Conservation (phyloP, 2,888 invertebrate species). For the Antitype chi region DNA sequence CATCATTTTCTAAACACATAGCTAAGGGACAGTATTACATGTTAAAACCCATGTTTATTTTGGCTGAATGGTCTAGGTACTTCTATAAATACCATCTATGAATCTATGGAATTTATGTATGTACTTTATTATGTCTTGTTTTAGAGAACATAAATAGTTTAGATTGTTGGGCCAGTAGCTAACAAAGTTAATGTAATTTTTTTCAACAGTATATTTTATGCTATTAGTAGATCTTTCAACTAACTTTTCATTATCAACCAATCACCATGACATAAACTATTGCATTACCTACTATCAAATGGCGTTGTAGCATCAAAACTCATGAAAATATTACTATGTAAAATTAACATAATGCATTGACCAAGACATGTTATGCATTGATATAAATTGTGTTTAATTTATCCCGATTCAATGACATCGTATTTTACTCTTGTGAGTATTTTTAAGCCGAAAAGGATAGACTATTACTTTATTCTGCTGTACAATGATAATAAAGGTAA, state of each 20-base stretch:
- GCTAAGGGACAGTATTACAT: background rate
- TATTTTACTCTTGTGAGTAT: background rate
- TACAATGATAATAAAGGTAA: background rate
- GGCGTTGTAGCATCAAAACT: background rate
- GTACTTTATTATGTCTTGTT: background rate
- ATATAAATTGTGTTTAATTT: background rate
- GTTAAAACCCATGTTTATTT: background rate
- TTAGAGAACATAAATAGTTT: background rate
- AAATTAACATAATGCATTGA: background rate
- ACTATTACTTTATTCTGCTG: background rate
- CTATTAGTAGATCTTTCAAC: background rate
- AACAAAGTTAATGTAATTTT: slow-evolving; percentile 9
- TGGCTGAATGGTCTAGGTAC: background rate
- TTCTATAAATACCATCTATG: background rate
- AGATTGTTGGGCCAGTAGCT: background rate
- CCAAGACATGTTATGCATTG: background rate
- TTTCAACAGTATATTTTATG: background rate
- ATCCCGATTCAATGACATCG: background rate
- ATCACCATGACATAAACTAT: background rate
- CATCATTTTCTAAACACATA: background rate
- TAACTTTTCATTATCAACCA: slow-evolving; percentile 12
- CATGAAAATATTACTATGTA: background rate
- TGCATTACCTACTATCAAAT: background rate
- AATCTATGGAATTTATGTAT: background rate
- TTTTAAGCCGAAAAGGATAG: background rate